Base-by-base conservation (phyloP, 2,888 invertebrate species). In the Aleiodes leptofemur region DNA sequence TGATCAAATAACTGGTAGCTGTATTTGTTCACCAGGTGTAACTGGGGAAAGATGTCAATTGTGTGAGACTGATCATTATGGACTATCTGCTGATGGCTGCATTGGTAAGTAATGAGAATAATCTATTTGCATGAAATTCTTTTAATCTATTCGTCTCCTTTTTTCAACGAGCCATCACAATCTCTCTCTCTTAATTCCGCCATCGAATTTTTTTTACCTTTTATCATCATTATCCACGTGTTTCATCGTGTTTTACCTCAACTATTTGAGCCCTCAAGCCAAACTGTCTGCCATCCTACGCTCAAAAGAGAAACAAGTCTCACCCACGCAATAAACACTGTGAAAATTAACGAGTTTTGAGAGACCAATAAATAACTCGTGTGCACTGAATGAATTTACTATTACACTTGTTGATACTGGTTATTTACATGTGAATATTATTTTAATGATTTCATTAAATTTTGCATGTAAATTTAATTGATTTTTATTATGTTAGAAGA, bases 11-110 rank as follows among this genome's bases (percentile, higher is more conserved):
- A 93, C 92, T n/a, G 98, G 98, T 8, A 93, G 93, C 78, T 97
- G 97, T 90, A 90, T 91, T 53, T 97, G 96, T 90, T 93, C 93
- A 56, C 88, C 92, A 0, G 96, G 96, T 77, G 95, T 96, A 1
- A 93, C 94, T 79, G 96, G 97, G 70, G 92, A 94, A 76, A 93
- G 92, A 83, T 97, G 97, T 86, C 94, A 94, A 85, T 90, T 90
- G 70, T 96, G 96, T 85, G 91, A 93, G 73, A 91, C 93, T 72
- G 92, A 93, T 61, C 93, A 94, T 90, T 96, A 94, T 87, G 95
- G 93, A 13, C 92, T 96, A 82, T 92, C 92, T 29, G 87, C 87
- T 48, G 89, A 88, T 11, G 95, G 95, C 82, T 95, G 95, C 85
- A 86, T 90, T 85, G 92, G 95, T 95, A 86, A 93, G 94, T 82